Base-by-base conservation (phyloP, 2,113 vertebrate genomes). In the Hydropotes inermis region DNA sequence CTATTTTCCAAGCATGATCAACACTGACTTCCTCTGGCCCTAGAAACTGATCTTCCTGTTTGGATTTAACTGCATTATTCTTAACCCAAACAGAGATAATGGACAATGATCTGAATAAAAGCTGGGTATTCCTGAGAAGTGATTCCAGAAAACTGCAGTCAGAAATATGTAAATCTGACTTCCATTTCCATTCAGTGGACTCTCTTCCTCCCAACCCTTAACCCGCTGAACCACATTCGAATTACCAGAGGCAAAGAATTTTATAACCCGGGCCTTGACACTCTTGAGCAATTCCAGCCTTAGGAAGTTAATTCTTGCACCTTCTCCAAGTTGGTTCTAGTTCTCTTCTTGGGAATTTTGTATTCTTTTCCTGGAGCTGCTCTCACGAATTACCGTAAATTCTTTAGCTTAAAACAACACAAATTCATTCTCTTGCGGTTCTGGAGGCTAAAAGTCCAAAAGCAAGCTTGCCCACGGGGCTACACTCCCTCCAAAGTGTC, bases 21-120 rank as follows among this genome's bases (percentile, higher is more conserved):
- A 78, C 16, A 82, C 7, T 81, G 81, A 43, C 33, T 97, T 94
- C 60, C 84, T 90, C 61, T 52, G 74, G 82, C 50, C 78, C 27
- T 87, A n/a, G n/a, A 89, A 85, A 92, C n/a, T 12, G 39, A 33
- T 36, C 64, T 96, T 97, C 95, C 70, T 94, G 67, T 95, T 97
- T 94, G 55, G 64, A 91, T 5, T 6, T 43, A 45, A 43, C 5
- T 61, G 2, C 74, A 30, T 52, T 95, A 96, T 81, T 97, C 3
- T 95, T 87, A 95, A 87, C 2, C 33, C 23, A 81, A 27, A 15
- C 16, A 87, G 50, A 47, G 47, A 91, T 15, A 57, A 50, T 30
- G 6, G 7, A 23, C 14, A 94, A 91, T 17, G 30, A 43, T 28
- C 6, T 55, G 12, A 70, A 27, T 86, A 89, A 93, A 86, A 89